A percentile compares a stretch with the other conserved stretches of the same genome.
Conservation (phyloP, 1,140 invertebrate species). For the Lutraria rhynchaena region DNA sequence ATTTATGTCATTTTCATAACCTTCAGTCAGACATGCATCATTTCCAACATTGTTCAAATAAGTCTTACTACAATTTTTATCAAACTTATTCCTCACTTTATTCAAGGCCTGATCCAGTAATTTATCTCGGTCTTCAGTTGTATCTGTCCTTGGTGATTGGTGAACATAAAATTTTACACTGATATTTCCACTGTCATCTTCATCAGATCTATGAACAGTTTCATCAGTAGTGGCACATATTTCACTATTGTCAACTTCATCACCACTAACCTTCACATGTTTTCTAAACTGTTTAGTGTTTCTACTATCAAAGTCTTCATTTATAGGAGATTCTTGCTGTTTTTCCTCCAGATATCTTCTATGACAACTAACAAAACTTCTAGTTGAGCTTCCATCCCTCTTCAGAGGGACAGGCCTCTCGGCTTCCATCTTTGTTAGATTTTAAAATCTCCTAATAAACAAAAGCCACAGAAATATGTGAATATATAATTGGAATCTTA, state of each 20-base stretch:
- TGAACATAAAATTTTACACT: slow-evolving; percentile 2
- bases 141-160: slow-evolving; percentile 31
- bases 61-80: background rate
- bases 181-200: background rate
- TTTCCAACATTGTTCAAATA: background rate
- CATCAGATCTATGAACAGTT: background rate
- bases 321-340: background rate
- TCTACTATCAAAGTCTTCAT: background rate
- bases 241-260: background rate
- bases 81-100: slow-evolving; percentile 4
- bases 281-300: no score
- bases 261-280: no score
- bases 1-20: background rate
- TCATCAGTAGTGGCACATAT: background rate
- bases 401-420: slow-evolving; percentile 28
- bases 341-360: background rate
- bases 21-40: background rate
- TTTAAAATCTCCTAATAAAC: slow-evolving; percentile 26
- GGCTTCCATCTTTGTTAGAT: slow-evolving; percentile 8
- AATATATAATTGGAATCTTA: no score
- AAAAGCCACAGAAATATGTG: no score
- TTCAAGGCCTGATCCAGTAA: slow-evolving; percentile 17
- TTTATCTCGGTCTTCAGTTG: background rate
- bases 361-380: slow-evolving; percentile 4
- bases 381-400: slow-evolving; percentile 21